These are phyloP conservation scores for Temnothorax unifasciatus DNA, from an alignment of 2,888 invertebrate species.

Conservation along the genomic window DNA sequence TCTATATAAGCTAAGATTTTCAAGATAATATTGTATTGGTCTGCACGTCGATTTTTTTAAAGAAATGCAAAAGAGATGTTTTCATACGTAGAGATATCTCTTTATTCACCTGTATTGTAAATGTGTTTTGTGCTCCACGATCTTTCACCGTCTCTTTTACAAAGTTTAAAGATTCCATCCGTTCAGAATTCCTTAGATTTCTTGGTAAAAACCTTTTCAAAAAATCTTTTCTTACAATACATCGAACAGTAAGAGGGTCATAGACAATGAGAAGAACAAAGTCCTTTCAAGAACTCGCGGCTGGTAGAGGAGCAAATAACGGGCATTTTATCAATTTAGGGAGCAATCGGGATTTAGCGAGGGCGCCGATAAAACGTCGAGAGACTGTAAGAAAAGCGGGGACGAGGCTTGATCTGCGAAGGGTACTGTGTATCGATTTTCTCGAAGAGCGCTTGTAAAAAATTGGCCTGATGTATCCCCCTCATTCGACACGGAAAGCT, in stretches of 20 bases:
- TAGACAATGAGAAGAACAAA: neutral
- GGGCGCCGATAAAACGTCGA: slow-evolving; percentile 22
- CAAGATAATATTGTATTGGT: slow-evolving; percentile 14
- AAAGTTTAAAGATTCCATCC: neutral
- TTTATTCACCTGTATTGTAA: neutral
- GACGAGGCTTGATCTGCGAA: slow-evolving; percentile 3
- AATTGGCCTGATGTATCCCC: slow-evolving; percentile 21
- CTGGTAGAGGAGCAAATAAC: slow-evolving; percentile 28
- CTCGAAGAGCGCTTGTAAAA: slow-evolving; percentile 17
- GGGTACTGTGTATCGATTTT: slow-evolving; percentile 33
- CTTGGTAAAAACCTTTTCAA: neutral
- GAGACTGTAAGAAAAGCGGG: slow-evolving; percentile 20
- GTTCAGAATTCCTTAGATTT: neutral
- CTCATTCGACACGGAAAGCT: slow-evolving; percentile 22
- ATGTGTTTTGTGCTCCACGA: neutral
- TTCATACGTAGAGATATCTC: neutral
- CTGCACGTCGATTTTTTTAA: neutral
- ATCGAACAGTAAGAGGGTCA: neutral
- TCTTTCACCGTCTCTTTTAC: neutral
- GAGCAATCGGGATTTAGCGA: slow-evolving; percentile 38
- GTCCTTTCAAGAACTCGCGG: slow-evolving; percentile 14
- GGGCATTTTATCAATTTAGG: slow-evolving; percentile 35
- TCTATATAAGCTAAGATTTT: neutral
- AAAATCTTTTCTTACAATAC: neutral
- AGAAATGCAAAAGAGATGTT: neutral